A percentile compares a stretch with the other conserved stretches of the same genome.
Evolutionary conservation across 2,797 vertebrate species (phyloP).

Genomic region (Scolopax bukidnonensis): DNA sequence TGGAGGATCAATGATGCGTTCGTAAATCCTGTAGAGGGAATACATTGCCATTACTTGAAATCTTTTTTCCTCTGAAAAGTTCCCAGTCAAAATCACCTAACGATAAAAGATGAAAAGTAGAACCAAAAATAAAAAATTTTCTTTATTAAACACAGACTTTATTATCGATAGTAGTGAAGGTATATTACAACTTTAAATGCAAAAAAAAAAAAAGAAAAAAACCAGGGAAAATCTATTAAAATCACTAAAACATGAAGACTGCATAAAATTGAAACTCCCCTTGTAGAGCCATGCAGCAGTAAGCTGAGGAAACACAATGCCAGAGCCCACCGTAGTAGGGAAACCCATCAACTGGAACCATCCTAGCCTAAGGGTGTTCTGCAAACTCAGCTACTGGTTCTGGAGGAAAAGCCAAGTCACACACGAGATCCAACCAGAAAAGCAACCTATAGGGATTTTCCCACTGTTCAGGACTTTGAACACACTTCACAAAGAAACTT

Average conservation of each 20-base stretch:
- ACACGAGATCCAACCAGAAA: neutral
- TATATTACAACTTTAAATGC: neutral
- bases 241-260: neutral
- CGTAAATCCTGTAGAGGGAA: conserved; percentile 89
- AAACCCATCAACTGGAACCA: neutral
- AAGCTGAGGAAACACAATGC: neutral
- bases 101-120: neutral
- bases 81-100: neutral
- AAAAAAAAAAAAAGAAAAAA: neutral
- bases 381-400: neutral
- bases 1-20: conserved; percentile 91
- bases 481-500: neutral
- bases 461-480: neutral
- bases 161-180: neutral
- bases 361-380: neutral
- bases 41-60: neutral
- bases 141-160: neutral
- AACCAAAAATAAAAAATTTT: neutral
- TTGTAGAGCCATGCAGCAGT: neutral
- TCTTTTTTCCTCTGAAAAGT: neutral
- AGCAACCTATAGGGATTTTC: neutral
- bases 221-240: neutral
- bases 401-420: neutral
- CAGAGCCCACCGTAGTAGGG: neutral
- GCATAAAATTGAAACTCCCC: neutral